Evolutionary conservation across 2,113 vertebrate species (phyloP).

Genomic region (Isichthys henryi): DNA sequence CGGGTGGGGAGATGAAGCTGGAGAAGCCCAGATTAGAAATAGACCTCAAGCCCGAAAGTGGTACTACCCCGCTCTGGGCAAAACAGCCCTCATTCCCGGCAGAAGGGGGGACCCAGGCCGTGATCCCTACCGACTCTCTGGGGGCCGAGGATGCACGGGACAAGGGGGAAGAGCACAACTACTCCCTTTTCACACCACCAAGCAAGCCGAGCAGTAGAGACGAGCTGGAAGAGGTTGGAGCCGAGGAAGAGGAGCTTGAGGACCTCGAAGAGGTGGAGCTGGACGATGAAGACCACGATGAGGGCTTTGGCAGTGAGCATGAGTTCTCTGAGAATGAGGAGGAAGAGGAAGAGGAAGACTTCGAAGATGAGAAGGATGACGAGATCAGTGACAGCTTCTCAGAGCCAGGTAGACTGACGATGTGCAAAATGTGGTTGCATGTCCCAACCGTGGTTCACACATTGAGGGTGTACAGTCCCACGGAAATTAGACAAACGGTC

Average conservation of each 20-base stretch:
- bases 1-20: slow-evolving; percentile 53
- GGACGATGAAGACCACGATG: slow-evolving; percentile 93
- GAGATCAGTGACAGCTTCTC: slow-evolving; percentile 97
- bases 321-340: slow-evolving; percentile 88
- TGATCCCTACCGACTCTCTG: slow-evolving; percentile 55
- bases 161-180: slow-evolving; percentile 98
- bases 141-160: slow-evolving; percentile 76
- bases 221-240: slow-evolving; percentile 47
- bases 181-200: slow-evolving; percentile 87
- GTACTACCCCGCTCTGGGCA: slow-evolving; percentile 47
- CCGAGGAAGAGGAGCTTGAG: slow-evolving; percentile 70
- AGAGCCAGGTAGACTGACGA: slow-evolving; percentile 74
- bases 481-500: not conserved
- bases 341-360: slow-evolving; percentile 67
- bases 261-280: slow-evolving; percentile 75
- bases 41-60: slow-evolving; percentile 16
- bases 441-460: not conserved
- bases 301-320: slow-evolving; percentile 94
- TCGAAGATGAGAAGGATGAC: slow-evolving; percentile 88
- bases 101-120: slow-evolving; percentile 41
- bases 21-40: slow-evolving; percentile 47
- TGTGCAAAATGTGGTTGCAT: not conserved
- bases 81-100: slow-evolving; percentile 25
- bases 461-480: not conserved
- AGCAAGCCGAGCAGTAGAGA: slow-evolving; percentile 60